These are phyloP conservation scores for Trichomalopsis sarcophagae DNA, from an alignment of 1,140 invertebrate genomes.

Conservation along the genomic window DNA sequence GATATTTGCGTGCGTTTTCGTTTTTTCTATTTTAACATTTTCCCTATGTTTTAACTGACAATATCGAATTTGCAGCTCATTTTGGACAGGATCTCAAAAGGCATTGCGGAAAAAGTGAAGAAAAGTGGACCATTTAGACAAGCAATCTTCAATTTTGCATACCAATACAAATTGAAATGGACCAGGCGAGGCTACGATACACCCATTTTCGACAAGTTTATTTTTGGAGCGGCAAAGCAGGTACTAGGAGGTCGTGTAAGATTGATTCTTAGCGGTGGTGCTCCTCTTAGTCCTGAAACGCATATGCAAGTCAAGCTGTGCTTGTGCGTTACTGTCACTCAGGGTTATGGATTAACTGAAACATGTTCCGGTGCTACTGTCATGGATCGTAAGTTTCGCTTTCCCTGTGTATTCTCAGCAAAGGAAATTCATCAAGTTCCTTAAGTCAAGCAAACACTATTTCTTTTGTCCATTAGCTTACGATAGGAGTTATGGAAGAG, in stretches of 20 bases:
- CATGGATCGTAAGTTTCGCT: slow-evolving; percentile 82
- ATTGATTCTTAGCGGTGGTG: slow-evolving; percentile 93
- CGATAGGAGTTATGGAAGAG: slow-evolving; percentile 87
- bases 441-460: not conserved
- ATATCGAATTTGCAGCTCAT: slow-evolving; percentile 83
- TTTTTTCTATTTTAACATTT: not conserved
- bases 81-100: slow-evolving; percentile 96
- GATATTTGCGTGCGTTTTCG: not conserved
- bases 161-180: slow-evolving; percentile 93
- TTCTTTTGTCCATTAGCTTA: slow-evolving; percentile 70
- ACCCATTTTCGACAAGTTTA: slow-evolving; percentile 83
- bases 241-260: slow-evolving; percentile 92
- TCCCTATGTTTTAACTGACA: slow-evolving; percentile 27
- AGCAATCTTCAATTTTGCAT: slow-evolving; percentile 92
- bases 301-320: slow-evolving; percentile 96
- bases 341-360: slow-evolving; percentile 98
- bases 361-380: slow-evolving; percentile 95
- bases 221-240: slow-evolving; percentile 79
- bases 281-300: slow-evolving; percentile 95
- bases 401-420: not conserved
- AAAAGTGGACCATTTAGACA: slow-evolving; percentile 84
- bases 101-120: slow-evolving; percentile 93
- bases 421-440: not conserved
- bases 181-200: slow-evolving; percentile 88
- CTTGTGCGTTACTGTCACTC: slow-evolving; percentile 91